Evolutionary conservation across 2,888 invertebrate genomes (phyloP), one percentile per base, ranked within the genome.

Genomic region (Folsomia candida): DNA sequence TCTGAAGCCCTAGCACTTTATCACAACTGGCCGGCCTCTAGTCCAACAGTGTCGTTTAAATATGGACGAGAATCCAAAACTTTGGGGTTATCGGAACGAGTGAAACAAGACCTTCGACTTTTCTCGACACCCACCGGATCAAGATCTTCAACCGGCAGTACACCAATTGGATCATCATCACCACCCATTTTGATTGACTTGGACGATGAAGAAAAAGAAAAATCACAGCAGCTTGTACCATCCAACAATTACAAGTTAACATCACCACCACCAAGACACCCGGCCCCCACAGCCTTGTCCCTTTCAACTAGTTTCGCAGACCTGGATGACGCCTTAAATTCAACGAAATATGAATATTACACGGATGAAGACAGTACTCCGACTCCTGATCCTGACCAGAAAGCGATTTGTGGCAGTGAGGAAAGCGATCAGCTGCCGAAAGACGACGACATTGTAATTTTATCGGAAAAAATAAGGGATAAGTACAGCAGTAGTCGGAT

Each of bases 401-500:
- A 1, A 2, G 18, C 9, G 1, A 2, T 20, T 18, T 59, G 37
- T 9, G 59, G 24, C 24, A 29, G 25, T 6, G 51, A 37, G 0
- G 65, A 29, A 3, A 51, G 14, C 6, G 20, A 24, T 26, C 57
- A 25, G 22, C n/a, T 24, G 1, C 2, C 20, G 0, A n/a, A 22
- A n/a, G 68, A 68, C 2, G 67, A 68, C n/a, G 71, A 73, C 25
- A 51, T 75, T 22, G 37, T 60, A 9, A 70, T 75, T 26, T 59
- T 75, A 26, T 67, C 72, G 1, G 72, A 75, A 51, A 66, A 66
- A 1, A 62, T 75, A 25, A 62, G 72, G 9, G 68, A 51, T 37
- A 71, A 60, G 25, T 71, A 67, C 22, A 69, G 68, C 24, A 62
- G 37, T 11, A 51, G 68, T 22, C 37, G 64, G 24, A 20, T 69